These are phyloP conservation scores for Nemapogon koenigi DNA, from an alignment of 2,888 invertebrate genomes.

Conservation along the genomic window DNA sequence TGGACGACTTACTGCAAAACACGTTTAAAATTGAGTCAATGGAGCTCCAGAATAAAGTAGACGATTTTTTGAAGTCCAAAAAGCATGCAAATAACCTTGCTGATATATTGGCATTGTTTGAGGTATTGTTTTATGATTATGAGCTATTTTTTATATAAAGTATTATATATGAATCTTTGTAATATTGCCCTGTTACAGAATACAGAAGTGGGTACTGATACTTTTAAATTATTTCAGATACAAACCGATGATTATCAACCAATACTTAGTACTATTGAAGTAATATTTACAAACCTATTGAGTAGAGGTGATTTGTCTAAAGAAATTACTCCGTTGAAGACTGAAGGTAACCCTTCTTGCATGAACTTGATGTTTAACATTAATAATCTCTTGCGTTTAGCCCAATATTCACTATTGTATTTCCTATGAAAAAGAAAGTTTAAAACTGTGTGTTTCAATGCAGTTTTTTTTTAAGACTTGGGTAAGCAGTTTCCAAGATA, in stretches of 20 bases:
- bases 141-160: too few species aligned
- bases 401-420: too few species aligned
- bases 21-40: slow-evolving; percentile 67
- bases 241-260: slow-evolving; percentile 57
- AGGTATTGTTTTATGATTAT: too few species aligned
- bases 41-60: slow-evolving; percentile 71
- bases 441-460: too few species aligned
- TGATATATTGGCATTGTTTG: slow-evolving; percentile 73
- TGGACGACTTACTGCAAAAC: slow-evolving; percentile 49
- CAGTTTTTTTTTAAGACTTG: too few species aligned
- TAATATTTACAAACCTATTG: slow-evolving; percentile 73
- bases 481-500: too few species aligned
- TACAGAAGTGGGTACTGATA: not conserved
- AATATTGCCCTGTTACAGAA: too few species aligned
- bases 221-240: slow-evolving; percentile 28
- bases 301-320: slow-evolving; percentile 71
- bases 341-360: slow-evolving; percentile 41
- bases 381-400: too few species aligned
- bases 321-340: slow-evolving; percentile 65
- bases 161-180: not conserved
- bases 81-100: slow-evolving; percentile 71
- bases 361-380: too few species aligned
- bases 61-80: slow-evolving; percentile 72
- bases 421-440: too few species aligned
- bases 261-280: slow-evolving; percentile 72